These are phyloP conservation scores for Sphyrna mokarran DNA, from an alignment of 2,113 vertebrate genomes.

Conservation along the genomic window DNA sequence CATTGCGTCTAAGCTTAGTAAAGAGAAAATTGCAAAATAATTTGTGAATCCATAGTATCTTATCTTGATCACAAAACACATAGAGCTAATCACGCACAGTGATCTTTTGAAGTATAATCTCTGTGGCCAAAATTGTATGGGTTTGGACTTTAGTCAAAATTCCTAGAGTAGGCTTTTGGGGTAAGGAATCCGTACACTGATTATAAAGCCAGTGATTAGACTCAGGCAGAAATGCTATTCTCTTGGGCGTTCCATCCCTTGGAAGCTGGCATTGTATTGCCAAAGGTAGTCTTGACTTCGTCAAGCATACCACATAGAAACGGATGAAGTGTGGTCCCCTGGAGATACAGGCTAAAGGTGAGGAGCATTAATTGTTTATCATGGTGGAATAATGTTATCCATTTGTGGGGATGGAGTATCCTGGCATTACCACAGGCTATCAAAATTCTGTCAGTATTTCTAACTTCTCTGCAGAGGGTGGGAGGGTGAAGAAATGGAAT, in stretches of 20 bases:
- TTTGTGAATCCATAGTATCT: not conserved
- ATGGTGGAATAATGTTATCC: not conserved
- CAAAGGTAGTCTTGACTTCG: not conserved
- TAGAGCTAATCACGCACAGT: not conserved
- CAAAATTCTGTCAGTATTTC: not conserved
- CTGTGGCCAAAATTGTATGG: not conserved
- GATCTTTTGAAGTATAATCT: not conserved
- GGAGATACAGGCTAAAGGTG: not conserved
- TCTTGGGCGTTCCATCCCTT: not conserved
- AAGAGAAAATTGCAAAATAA: not conserved
- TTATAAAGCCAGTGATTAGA: not conserved
- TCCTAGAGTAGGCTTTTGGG: not conserved
- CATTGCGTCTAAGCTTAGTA: not conserved
- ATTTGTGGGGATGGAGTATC: not conserved
- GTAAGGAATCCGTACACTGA: not conserved
- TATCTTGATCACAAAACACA: not conserved
- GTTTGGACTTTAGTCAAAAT: not conserved
- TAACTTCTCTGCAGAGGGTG: not conserved
- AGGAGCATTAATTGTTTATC: not conserved
- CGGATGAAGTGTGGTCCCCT: not conserved
- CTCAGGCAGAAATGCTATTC: not conserved
- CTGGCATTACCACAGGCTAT: not conserved
- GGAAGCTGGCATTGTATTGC: not conserved
- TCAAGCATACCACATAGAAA: not conserved
- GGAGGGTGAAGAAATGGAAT: not conserved